Evolutionary conservation across 2,113 vertebrate species (phyloP).

Genomic region (Sinocyclocheilus anshuiensis): DNA sequence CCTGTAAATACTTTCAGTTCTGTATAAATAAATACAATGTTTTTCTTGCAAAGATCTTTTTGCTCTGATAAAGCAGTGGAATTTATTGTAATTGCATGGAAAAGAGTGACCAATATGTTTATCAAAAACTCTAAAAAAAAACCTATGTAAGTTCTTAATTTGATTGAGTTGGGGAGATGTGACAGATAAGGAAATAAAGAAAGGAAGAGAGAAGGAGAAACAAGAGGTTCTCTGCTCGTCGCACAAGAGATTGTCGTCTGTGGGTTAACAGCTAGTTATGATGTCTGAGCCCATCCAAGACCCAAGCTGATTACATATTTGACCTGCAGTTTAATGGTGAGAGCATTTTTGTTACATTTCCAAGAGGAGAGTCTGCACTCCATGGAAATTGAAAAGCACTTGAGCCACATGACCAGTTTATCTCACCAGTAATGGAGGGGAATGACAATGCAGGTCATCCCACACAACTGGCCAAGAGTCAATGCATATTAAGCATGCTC

Average conservation of each 20-base stretch:
- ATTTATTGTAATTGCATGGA: no score
- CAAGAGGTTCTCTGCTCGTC: slow-evolving; percentile 45
- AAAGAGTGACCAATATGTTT: no score
- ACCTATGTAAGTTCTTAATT: not conserved
- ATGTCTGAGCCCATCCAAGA: slow-evolving; percentile 38
- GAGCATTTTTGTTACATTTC: slow-evolving; percentile 60
- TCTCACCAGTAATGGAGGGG: slow-evolving; percentile 49
- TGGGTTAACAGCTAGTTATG: slow-evolving; percentile 59
- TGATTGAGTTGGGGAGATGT: not conserved
- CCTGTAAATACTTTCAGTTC: no score
- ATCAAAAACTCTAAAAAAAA: no score
- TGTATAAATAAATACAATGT: no score
- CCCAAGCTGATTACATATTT: slow-evolving; percentile 54
- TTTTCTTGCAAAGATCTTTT: no score
- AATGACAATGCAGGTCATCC: slow-evolving; percentile 46
- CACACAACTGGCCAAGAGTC: slow-evolving; percentile 25
- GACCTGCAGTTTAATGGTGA: slow-evolving; percentile 54
- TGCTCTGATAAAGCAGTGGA: no score
- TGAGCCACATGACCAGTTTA: slow-evolving; percentile 47
- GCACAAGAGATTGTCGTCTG: slow-evolving; percentile 49
- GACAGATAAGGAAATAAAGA: not conserved
- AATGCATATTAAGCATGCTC: slow-evolving; percentile 22
- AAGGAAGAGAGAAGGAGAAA: slow-evolving; percentile 32
- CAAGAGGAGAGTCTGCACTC: slow-evolving; percentile 46
- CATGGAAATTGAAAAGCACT: slow-evolving; percentile 59